A percentile compares a stretch with the other conserved stretches of the same genome.
Evolutionary conservation across 2,797 vertebrate species (phyloP).

Genomic region (Lepus townsendii): DNA sequence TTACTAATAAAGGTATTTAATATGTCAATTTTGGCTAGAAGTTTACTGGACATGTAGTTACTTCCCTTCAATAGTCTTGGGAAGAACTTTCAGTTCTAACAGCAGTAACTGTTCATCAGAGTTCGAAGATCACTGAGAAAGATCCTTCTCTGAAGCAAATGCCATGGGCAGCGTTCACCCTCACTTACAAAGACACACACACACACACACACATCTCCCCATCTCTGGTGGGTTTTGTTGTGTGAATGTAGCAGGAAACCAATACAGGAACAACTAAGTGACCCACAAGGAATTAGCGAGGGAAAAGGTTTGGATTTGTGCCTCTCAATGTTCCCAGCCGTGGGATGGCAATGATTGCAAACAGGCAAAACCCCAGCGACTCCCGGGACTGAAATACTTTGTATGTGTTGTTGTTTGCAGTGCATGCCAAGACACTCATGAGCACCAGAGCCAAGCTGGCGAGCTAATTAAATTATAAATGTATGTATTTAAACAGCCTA

Average conservation of each 20-base stretch:
- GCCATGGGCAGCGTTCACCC: neutral
- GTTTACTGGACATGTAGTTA: neutral
- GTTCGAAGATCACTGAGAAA: neutral
- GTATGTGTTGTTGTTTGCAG: constrained; percentile 92
- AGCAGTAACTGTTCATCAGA: neutral
- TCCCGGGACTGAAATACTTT: constrained; percentile 90
- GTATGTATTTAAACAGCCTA: constrained; percentile 91
- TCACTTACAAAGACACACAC: neutral
- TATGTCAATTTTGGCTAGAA: neutral
- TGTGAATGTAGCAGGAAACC: neutral
- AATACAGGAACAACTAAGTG: neutral
- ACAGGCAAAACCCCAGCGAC: constrained; percentile 74
- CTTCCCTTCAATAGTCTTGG: neutral
- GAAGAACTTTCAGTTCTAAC: neutral
- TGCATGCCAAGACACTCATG: constrained; percentile 92
- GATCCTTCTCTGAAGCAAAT: neutral
- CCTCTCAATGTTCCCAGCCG: constrained; percentile 24
- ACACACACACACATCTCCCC: neutral
- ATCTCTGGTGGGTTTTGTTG: neutral
- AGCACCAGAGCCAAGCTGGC: constrained; percentile 90
- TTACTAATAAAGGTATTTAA: neutral
- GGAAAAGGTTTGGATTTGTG: constrained; percentile 63
- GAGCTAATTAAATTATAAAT: constrained; percentile 91
- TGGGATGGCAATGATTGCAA: constrained; percentile 79
- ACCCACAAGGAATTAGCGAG: constrained; percentile 64